Percentiles rank a stretch among this genome's conserved stretches.
Evolutionary conservation across 2,797 vertebrate species (phyloP).

Genomic region (Amphiprion clarkii): DNA sequence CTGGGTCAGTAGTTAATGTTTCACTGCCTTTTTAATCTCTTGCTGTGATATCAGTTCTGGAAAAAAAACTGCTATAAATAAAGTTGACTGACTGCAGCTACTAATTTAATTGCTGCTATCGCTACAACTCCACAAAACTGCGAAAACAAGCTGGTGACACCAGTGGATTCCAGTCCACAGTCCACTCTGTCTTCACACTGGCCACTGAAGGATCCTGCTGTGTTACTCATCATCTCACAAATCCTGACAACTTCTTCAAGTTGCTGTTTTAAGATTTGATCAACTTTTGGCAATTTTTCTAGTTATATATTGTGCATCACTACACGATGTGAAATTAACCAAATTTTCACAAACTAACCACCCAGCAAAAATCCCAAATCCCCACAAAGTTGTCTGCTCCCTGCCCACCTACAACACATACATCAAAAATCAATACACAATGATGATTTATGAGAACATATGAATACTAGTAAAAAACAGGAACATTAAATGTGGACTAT

Average conservation of each 20-base stretch:
- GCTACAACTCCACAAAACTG: not conserved
- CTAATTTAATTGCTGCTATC: not conserved
- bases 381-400: too few relatives aligned
- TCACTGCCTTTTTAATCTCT: not conserved
- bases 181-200: not conserved
- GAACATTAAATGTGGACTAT: too few relatives aligned
- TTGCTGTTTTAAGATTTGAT: too few relatives aligned
- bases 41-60: not conserved
- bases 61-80: not conserved
- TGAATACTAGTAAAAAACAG: too few relatives aligned
- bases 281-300: too few relatives aligned
- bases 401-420: too few relatives aligned
- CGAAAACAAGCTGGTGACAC: not conserved
- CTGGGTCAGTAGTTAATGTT: not conserved
- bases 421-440: too few relatives aligned
- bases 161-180: not conserved
- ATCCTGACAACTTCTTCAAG: too few relatives aligned
- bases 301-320: too few relatives aligned
- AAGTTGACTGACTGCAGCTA: not conserved
- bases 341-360: not conserved
- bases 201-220: not conserved
- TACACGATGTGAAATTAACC: not conserved
- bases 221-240: not conserved
- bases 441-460: too few relatives aligned
- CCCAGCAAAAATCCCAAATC: not conserved